Percentiles rank a stretch among this genome's conserved stretches.
phyloP scores from a whole-genome alignment of 2,113 vertebrate genomes.

The Quiscalus mexicanus region DNA sequence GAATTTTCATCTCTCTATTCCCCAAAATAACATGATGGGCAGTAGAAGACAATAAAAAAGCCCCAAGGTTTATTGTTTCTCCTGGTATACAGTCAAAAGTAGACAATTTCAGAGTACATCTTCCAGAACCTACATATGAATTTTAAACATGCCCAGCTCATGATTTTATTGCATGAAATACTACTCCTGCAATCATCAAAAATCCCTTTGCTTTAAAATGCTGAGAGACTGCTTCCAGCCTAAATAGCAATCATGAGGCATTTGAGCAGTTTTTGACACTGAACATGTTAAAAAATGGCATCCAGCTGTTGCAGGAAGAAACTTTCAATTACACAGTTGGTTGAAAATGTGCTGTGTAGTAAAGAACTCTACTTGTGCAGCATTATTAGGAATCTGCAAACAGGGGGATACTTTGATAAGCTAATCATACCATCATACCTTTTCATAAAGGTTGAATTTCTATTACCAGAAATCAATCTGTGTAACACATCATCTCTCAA shows the following conservation, averaged over 20 bases:
- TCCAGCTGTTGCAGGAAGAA: constrained; percentile 46
- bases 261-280: constrained; percentile 33
- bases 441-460: background rate
- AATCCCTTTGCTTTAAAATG: constrained; percentile 29
- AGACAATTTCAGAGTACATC: background rate
- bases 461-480: background rate
- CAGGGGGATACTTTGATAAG: background rate
- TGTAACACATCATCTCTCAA: background rate
- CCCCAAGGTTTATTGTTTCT: background rate
- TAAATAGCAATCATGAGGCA: constrained; percentile 39
- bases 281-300: constrained; percentile 52
- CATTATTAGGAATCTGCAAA: background rate
- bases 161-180: background rate
- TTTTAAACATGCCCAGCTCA: background rate
- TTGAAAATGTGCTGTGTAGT: background rate
- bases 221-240: constrained; percentile 26
- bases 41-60: background rate
- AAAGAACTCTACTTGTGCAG: background rate
- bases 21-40: background rate
- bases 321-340: constrained; percentile 66
- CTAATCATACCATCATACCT: background rate
- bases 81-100: background rate
- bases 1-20: background rate
- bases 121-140: background rate
- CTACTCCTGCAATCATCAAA: background rate